Conservation (phyloP, 1,140 invertebrate species). For the Saccostrea echinata region DNA sequence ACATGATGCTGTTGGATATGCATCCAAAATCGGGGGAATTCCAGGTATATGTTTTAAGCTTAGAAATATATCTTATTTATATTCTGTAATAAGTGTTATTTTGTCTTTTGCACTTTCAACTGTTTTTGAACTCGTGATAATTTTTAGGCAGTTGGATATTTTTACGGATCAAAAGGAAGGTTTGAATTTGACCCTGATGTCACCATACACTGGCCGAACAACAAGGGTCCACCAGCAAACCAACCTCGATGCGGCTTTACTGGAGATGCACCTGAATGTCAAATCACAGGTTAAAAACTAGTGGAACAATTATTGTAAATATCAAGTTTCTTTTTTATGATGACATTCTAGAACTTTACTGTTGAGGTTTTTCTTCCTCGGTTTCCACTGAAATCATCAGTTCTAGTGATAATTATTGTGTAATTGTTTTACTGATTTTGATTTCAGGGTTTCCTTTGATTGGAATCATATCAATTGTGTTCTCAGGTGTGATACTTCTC, state of each 20-base stretch:
- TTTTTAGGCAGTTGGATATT: slow-evolving; percentile 83
- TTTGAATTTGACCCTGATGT: slow-evolving; percentile 14
- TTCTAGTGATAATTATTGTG: too few species aligned
- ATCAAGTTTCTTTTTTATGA: not conserved
- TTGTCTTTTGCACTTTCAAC: too few species aligned
- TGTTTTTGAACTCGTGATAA: not conserved
- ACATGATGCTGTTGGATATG: slow-evolving; percentile 34
- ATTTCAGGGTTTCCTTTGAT: slow-evolving; percentile 38
- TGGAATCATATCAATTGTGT: slow-evolving; percentile 10
- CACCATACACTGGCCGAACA: slow-evolving; percentile 50
- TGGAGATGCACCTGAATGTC: slow-evolving; percentile 52
- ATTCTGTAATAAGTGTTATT: too few species aligned
- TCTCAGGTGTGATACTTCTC: slow-evolving; percentile 45
- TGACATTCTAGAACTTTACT: too few species aligned
- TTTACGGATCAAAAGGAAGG: slow-evolving; percentile 23
- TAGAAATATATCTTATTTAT: not conserved
- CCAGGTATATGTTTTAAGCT: not conserved
- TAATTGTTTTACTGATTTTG: not conserved
- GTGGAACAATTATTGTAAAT: not conserved
- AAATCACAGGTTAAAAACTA: slow-evolving; percentile 24
- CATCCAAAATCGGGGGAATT: slow-evolving; percentile 36
- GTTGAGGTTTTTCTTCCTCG: too few species aligned
- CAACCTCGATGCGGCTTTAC: slow-evolving; percentile 49
- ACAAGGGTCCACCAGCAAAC: slow-evolving; percentile 48
- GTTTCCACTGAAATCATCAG: not conserved